Evolutionary conservation across 2,888 invertebrate genomes (phyloP).

Genomic region (Diarsia mendica): DNA sequence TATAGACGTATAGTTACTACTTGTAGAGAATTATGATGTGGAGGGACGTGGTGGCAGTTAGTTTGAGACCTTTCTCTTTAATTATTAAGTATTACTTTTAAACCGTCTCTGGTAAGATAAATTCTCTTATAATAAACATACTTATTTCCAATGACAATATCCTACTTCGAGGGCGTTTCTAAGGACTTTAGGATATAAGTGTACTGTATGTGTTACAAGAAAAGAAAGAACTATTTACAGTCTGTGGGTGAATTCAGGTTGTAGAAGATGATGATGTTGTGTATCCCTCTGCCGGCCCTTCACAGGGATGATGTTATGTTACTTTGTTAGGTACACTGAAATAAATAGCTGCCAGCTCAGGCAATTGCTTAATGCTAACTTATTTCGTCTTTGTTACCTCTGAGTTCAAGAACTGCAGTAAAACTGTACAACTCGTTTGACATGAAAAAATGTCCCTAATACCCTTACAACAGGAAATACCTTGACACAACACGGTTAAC

Average conservation of each 20-base stretch:
- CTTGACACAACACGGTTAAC: slow-evolving; percentile 30
- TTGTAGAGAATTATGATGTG: not conserved
- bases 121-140: no score
- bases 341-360: not conserved
- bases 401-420: no score
- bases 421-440: no score
- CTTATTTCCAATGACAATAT: no score
- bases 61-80: not conserved
- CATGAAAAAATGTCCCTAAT: not conserved
- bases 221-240: no score
- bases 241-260: no score
- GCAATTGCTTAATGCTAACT: not conserved
- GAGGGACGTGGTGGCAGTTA: no score
- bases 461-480: slow-evolving; percentile 9
- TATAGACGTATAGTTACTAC: slow-evolving; percentile 6
- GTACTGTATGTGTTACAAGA: no score
- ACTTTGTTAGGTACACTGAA: not conserved
- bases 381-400: not conserved
- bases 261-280: not conserved
- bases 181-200: not conserved
- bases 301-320: not conserved
- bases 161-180: not conserved
- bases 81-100: not conserved
- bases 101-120: not conserved
- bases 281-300: not conserved